Evolutionary conservation across 1,140 invertebrate species (phyloP), one percentile per base, ranked within the genome.

Genomic region (Dufourea novaeangliae): DNA sequence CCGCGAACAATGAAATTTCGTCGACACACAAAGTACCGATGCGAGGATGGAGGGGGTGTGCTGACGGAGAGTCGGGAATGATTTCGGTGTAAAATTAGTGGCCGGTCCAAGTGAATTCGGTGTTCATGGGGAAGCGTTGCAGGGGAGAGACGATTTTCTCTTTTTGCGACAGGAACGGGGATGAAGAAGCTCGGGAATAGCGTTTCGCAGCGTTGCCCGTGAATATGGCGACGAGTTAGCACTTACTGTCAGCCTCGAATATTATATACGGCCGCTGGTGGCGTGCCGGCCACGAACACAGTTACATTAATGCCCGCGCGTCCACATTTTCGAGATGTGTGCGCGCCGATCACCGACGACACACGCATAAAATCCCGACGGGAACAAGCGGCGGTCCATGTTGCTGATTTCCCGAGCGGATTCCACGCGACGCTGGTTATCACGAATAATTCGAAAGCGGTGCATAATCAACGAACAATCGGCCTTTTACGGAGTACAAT

Each of bases 221-320:
- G 57, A 50, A 64, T 77, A 80, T 29, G 59, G 57, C 69, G 75
- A 78, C 79, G 82, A 74, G 82, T 79, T 79, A 27, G 52, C 82
- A 75, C 74, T 84, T 80, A 83, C 73, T 73, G 73, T 81, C 81
- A 59, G 39, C 62, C 63, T 62, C 67, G 75, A 78, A 81, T 78
- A 74, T 85, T 83, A 76, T 81, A 79, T 68, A 75, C 67, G 68
- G 44, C 46, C 54, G 73, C 77, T 46, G 39, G 25, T 22, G 25
- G 46, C 11, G 41, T 44, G 41, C 41, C 41, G 41, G 54, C 59
- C n/a, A 11, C 59, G 34, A 57, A 32, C 78, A 68, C 67, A 29
- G 81, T 72, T 79, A 73, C 81, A 73, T 83, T 83, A 83, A 83
- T 83, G 73, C 68, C 69, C 69, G 69, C 62, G 72, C 39, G 39